These are phyloP conservation scores for Syrrhaptes paradoxus DNA, from an alignment of 2,113 vertebrate genomes.

Conservation along the genomic window DNA sequence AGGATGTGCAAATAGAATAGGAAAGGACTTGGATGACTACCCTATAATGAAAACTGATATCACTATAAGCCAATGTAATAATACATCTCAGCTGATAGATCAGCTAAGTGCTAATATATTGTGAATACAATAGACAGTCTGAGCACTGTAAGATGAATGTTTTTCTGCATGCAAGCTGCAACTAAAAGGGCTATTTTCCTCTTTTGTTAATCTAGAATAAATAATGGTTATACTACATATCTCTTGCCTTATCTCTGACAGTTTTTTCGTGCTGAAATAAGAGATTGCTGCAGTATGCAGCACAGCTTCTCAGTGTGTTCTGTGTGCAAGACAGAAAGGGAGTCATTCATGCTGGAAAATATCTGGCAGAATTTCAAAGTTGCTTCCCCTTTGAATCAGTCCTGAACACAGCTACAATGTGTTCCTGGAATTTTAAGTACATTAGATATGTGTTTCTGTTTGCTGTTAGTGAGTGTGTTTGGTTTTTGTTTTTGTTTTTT, in stretches of 20 bases:
- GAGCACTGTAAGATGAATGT: conserved; percentile 34
- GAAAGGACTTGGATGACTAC: conserved; percentile 26
- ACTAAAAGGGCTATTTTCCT: conserved; percentile 21
- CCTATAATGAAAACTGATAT: conserved; percentile 39
- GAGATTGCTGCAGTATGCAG: neutral
- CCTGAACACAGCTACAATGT: neutral
- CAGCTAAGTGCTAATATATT: conserved; percentile 44
- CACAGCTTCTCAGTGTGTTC: neutral
- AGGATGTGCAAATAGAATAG: neutral
- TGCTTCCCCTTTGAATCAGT: conserved; percentile 26
- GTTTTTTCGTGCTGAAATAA: neutral
- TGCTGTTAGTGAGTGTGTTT: neutral
- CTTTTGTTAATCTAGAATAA: conserved; percentile 58
- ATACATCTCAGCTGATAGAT: conserved; percentile 52
- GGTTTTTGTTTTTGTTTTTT: no score
- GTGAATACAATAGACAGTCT: conserved; percentile 37
- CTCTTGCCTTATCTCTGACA: conserved; percentile 51
- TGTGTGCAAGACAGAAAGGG: neutral
- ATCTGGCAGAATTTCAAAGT: conserved; percentile 41
- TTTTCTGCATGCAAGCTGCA: conserved; percentile 39
- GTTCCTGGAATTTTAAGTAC: neutral
- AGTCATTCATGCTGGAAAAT: conserved; percentile 17
- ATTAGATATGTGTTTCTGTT: neutral
- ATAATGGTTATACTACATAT: conserved; percentile 48
- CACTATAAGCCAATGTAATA: conserved; percentile 27